Percentiles rank a stretch among this genome's conserved stretches.
Evolutionary conservation across 1,140 invertebrate genomes (phyloP).

Genomic region (Caenorhabditis brenneri): DNA sequence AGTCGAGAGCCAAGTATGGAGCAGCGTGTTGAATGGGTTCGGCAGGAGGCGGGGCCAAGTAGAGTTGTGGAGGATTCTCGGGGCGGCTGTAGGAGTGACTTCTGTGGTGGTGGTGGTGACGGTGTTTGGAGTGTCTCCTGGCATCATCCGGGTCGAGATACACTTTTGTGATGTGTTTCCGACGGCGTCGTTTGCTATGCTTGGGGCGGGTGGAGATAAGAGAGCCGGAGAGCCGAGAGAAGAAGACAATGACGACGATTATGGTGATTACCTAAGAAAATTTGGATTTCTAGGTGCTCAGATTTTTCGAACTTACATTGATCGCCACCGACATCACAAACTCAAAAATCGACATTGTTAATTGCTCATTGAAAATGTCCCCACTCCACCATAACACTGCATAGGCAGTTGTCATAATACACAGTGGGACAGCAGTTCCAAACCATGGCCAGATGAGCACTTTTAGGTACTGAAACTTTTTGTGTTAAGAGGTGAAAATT

Average conservation of each 20-base stretch:
- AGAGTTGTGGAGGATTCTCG: not conserved
- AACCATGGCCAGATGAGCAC: constrained; percentile 67
- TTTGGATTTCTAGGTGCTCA: no score
- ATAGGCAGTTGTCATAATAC: constrained; percentile 66
- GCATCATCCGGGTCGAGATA: constrained; percentile 1
- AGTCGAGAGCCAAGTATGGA: not conserved
- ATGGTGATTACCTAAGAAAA: not conserved
- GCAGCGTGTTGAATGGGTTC: not conserved
- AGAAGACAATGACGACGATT: not conserved
- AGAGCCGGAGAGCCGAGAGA: constrained; percentile 28
- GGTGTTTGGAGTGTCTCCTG: not conserved
- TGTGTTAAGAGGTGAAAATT: not conserved
- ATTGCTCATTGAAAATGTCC: constrained; percentile 68
- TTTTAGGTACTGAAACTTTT: constrained; percentile 55
- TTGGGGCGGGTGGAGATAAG: not conserved
- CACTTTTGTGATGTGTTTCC: constrained; percentile 7
- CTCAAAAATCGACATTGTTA: constrained; percentile 68
- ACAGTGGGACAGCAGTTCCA: constrained; percentile 61
- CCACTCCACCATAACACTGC: constrained; percentile 70
- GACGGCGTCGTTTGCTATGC: not conserved
- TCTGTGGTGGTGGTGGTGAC: not conserved
- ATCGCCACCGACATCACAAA: constrained; percentile 66
- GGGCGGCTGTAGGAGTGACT: not conserved
- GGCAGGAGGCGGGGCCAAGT: not conserved
- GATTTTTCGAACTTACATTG: constrained; percentile 58